Base-by-base conservation (phyloP, 2,888 invertebrate species). In the Zootermopsis nevadensis region DNA sequence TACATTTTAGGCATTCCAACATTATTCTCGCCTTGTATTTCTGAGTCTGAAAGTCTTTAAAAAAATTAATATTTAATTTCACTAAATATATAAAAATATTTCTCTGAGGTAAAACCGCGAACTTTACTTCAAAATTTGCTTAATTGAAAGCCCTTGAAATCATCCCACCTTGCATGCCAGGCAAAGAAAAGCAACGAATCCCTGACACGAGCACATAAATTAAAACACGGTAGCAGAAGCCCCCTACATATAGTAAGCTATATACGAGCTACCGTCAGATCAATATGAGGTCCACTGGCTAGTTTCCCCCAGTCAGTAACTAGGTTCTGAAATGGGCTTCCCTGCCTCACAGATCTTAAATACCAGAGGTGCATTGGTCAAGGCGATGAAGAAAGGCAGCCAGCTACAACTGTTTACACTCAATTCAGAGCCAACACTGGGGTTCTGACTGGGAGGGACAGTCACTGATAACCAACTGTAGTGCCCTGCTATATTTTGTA, bases 281-380 rank as follows among this genome's bases (percentile, higher is more conserved):
- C 69, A 69, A 69, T 69, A 67, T 67, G 33, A 19, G 33, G 69
- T 69, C 69, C 69, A 69, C 69, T 69, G 33, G 69, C 69, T 22
- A 31, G 10, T 33, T 33, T 22, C 69, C 69, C 69, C 27, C 22
- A 12, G 6, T 30, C 66, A 10, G 27, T 66, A 8, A 48, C n/a
- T n/a, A 48, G 48, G 31, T 33, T 69, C 69, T 19, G 33, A 33
- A 69, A 69, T 69, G 69, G 69, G 33, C 69, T 69, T 33, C 15
- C 33, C 69, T 10, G 33, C 22, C 69, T 33, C 33, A 7, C 31
- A 69, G 19, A 69, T 33, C 69, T 69, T 33, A 69, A 69, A 33
- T 69, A 69, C 69, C 69, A 33, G 33, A 31, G 69, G 69, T 33
- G 27, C 69, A 69, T 69, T 69, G 69, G 69, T 69, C 69, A 69